Base-by-base conservation (phyloP, 2,888 invertebrate genomes). In the Orgyia antiqua region DNA sequence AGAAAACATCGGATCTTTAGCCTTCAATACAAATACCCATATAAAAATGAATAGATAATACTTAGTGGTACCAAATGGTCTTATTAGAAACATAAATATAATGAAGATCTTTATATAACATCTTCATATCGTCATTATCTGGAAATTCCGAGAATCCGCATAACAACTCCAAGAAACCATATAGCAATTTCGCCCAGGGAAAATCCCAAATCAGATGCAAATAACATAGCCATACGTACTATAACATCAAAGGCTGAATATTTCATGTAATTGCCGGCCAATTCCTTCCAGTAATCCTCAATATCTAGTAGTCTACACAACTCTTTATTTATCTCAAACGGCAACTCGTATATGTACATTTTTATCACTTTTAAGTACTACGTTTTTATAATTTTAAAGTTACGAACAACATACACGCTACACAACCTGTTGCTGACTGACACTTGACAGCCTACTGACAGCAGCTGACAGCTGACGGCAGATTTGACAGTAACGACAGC, bases 261-360 rank as follows among this genome's bases (percentile, higher is more conserved):
- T 34, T 89, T 82, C 91, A 94, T 94, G 37, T 84, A 70, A 36
- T 79, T 77, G 35, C 88, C 88, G 15, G 92, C 96, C 39, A 97
- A 74, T 55, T 92, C 92, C 61, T 92, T 90, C 96, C 96, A 97
- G 51, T 90, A 88, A 48, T 93, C 89, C 59, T 93, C 90, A 44
- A 90, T 88, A 64, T 97, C 96, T 30, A 97, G 80, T 45, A 95
- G 88, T 46, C 89, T 87, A 60, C 94, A 95, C 21, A 97, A 62
- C 52, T 92, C 89, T 38, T 88, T 89, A 36, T 92, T 87, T 52
- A 91, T 89, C 13, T 86, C 72, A 51, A 89, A 91, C 0, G 95
- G 94, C 30, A 96, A 74, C 43, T 94, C 88, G 64, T 94, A 93
- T 56, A 95, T 89, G 58, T 91, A 92, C 72, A 80, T 73, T 52